phyloP scores from a whole-genome alignment of 2,797 vertebrate species.

The Garrulus glandarius region DNA sequence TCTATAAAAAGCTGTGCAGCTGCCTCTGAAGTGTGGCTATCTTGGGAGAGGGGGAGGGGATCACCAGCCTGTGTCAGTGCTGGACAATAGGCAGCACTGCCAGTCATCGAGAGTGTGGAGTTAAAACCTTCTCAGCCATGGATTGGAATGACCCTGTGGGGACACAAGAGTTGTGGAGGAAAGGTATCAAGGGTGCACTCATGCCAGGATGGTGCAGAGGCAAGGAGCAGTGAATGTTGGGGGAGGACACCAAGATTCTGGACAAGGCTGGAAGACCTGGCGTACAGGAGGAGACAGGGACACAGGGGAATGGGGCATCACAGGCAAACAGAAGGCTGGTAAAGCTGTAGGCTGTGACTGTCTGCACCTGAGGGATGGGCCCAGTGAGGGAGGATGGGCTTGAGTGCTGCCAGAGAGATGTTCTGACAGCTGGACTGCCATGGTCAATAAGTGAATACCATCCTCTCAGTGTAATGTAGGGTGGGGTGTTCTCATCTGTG shows the following conservation, averaged over 20 bases:
- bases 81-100: neutral
- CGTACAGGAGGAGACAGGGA: neutral
- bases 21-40: neutral
- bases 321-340: neutral
- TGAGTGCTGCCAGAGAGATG: neutral
- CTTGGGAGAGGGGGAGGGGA: neutral
- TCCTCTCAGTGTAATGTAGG: neutral
- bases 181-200: neutral
- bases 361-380: neutral
- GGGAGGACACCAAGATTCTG: neutral
- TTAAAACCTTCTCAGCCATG: neutral
- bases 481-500: neutral
- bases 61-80: neutral
- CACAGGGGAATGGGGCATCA: accelerated
- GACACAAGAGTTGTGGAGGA: neutral
- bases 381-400: neutral
- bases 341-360: neutral
- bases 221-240: neutral
- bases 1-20: constrained; percentile 41
- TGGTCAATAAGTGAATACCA: neutral
- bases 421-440: neutral
- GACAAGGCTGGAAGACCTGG: neutral
- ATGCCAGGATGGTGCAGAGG: neutral
- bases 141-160: neutral
- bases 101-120: accelerated